These are phyloP conservation scores for Terrapene triunguis DNA, from an alignment of 2,113 vertebrate species.

Conservation along the genomic window DNA sequence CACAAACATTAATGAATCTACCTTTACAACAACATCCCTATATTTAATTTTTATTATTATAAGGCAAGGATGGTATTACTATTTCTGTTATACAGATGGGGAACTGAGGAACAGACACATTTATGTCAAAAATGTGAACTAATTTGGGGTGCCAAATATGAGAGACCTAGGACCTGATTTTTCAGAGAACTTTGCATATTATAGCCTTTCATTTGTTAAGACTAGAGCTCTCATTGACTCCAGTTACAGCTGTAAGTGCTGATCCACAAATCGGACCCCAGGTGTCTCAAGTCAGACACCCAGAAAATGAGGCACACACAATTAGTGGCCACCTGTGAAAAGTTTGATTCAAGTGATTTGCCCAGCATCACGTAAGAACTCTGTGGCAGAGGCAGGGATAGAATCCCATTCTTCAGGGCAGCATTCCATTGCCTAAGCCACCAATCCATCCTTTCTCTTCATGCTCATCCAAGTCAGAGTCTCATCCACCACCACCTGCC, in stretches of 20 bases:
- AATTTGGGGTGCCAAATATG: not conserved
- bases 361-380: not conserved
- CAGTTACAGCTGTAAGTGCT: not conserved
- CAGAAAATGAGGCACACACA: not conserved
- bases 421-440: not conserved
- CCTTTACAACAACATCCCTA: not conserved
- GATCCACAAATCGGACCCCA: not conserved
- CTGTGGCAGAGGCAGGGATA: not conserved
- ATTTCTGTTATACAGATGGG: not conserved
- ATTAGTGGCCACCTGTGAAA: not conserved
- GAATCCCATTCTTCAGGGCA: not conserved
- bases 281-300: not conserved
- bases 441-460: not conserved
- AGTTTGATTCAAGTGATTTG: not conserved
- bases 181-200: not conserved
- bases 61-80: not conserved
- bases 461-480: not conserved
- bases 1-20: not conserved
- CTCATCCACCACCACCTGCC: not conserved
- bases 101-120: not conserved
- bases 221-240: not conserved
- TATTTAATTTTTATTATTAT: too few relatives aligned
- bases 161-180: not conserved
- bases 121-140: not conserved
- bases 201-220: not conserved